Evolutionary conservation across 2,888 invertebrate species (phyloP).

Genomic region (Patella caerulea): DNA sequence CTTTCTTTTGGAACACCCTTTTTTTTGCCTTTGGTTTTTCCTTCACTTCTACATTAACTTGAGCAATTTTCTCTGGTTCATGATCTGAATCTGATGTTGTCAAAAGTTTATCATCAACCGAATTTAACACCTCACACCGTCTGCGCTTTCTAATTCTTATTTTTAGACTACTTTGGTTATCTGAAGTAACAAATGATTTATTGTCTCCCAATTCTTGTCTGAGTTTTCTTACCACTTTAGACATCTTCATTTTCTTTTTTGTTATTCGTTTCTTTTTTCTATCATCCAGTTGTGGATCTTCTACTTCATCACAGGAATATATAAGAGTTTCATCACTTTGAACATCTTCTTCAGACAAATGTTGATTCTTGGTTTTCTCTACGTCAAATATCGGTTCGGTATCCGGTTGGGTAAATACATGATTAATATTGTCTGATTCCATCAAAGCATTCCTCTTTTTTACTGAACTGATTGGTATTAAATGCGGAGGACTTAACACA

Average conservation of each 20-base stretch:
- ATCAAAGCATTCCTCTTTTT: no score
- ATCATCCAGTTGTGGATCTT: neutral
- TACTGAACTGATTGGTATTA: no score
- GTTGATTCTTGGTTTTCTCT: neutral
- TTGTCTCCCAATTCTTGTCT: neutral
- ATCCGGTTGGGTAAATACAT: no score
- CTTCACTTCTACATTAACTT: no score
- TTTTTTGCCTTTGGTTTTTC: no score
- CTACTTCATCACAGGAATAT: neutral
- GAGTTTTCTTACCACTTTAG: neutral
- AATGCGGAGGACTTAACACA: no score
- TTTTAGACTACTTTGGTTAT: neutral
- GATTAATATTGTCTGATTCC: no score
- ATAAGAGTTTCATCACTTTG: conserved; percentile 3
- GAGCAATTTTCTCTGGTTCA: no score
- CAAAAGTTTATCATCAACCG: no score
- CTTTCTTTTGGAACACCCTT: no score
- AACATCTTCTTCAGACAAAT: neutral
- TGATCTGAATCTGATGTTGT: no score
- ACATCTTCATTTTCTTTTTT: neutral
- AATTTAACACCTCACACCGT: neutral
- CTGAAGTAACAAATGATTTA: neutral
- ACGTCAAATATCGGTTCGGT: no score
- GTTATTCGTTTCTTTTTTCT: neutral
- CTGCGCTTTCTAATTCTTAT: neutral